A percentile compares a stretch with the other conserved stretches of the same genome.
Conservation (phyloP, 2,888 invertebrate genomes). For the Hydrotaea diabolus region DNA sequence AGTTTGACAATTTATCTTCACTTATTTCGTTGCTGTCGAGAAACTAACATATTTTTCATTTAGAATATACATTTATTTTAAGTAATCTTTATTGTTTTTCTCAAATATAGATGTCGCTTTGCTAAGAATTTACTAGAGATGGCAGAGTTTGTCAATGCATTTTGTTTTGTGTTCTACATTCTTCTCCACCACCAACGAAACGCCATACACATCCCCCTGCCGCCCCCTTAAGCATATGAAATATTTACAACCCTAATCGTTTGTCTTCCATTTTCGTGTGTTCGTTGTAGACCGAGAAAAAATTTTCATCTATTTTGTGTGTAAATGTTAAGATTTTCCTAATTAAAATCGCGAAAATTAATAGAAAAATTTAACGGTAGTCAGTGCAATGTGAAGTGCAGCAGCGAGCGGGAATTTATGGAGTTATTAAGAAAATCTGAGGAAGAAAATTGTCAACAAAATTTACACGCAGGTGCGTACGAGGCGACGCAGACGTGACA, state of each 20-base stretch:
- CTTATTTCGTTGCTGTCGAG: too few species aligned
- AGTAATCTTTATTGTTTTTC: too few species aligned
- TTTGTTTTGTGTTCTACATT: conserved; percentile 46
- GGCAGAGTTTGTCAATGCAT: conserved; percentile 14
- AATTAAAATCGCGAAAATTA: conserved; percentile 68
- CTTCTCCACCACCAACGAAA: conserved; percentile 33
- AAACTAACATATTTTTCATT: too few species aligned
- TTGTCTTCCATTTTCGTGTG: conserved; percentile 68
- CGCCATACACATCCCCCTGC: background rate
- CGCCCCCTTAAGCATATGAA: background rate
- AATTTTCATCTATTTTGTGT: conserved; percentile 65
- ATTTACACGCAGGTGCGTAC: conserved; percentile 94
- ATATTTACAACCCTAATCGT: conserved; percentile 66
- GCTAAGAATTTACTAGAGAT: background rate
- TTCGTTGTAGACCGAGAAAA: conserved; percentile 67
- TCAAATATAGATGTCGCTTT: conserved; percentile 36
- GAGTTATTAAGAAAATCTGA: conserved; percentile 70
- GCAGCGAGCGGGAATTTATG: conserved; percentile 63
- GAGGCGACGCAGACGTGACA: conserved; percentile 91
- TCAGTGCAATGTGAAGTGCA: conserved; percentile 66
- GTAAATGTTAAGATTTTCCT: conserved; percentile 73
- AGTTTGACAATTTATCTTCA: too few species aligned
- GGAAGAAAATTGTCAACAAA: conserved; percentile 77
- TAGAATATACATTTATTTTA: too few species aligned
- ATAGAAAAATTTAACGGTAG: conserved; percentile 64